Conservation (phyloP, 1,140 invertebrate genomes). For the Drosophila santomea region DNA sequence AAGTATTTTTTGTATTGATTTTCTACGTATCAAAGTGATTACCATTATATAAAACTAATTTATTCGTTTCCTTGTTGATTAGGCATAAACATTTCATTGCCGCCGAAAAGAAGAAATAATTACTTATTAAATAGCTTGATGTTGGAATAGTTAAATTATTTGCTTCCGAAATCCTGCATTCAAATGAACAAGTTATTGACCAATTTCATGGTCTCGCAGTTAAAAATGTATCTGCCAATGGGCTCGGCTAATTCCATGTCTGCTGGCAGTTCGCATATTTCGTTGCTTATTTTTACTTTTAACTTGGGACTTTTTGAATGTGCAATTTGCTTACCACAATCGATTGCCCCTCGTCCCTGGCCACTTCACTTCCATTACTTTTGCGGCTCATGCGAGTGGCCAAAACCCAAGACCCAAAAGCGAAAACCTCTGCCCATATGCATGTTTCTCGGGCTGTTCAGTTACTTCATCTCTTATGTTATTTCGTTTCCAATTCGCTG, state of each 20-base stretch:
- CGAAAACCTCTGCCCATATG: constrained; percentile 46
- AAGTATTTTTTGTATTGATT: background rate
- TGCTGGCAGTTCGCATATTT: constrained; percentile 38
- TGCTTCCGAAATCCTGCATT: constrained; percentile 5
- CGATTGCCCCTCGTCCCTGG: constrained; percentile 11
- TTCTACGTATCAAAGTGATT: background rate
- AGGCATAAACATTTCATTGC: background rate
- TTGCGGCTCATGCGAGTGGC: constrained; percentile 33
- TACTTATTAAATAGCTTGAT: background rate
- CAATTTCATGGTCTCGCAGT: constrained; percentile 44
- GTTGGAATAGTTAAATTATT: constrained; percentile 7
- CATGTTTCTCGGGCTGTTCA: constrained; percentile 49
- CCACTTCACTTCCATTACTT: constrained; percentile 24
- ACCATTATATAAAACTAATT: too few species aligned
- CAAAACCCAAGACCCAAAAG: constrained; percentile 36
- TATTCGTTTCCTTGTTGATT: too few species aligned
- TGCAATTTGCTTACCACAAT: constrained; percentile 64
- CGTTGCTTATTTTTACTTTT: constrained; percentile 52
- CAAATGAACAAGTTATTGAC: constrained; percentile 29
- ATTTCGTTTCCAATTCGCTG: constrained; percentile 81
- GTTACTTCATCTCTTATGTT: constrained; percentile 81
- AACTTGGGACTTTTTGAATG: constrained; percentile 42
- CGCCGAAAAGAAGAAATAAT: background rate
- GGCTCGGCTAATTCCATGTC: constrained; percentile 14
- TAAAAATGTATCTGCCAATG: constrained; percentile 26